Percentiles rank a stretch among this genome's conserved stretches.
phyloP scores from a whole-genome alignment of 2,113 vertebrate species.

The Carlito syrichta region DNA sequence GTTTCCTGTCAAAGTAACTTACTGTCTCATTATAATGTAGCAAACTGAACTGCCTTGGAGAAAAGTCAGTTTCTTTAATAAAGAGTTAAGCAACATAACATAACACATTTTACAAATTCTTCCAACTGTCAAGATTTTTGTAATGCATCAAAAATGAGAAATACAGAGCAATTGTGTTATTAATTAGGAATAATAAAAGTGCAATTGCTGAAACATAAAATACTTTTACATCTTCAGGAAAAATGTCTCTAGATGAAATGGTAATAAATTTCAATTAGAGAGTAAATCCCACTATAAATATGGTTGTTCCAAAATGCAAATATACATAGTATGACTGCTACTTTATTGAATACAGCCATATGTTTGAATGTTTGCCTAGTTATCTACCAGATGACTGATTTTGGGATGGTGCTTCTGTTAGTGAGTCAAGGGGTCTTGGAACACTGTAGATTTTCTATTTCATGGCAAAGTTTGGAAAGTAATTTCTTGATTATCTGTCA shows the following conservation, averaged over 20 bases:
- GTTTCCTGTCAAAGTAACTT: constrained; percentile 58
- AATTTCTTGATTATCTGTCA: neutral
- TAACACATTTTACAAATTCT: constrained; percentile 53
- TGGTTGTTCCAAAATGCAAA: constrained; percentile 1
- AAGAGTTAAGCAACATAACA: constrained; percentile 44
- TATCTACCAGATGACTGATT: neutral
- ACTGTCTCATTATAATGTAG: constrained; percentile 59
- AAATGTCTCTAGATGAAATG: constrained; percentile 14
- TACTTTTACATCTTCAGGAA: constrained; percentile 34
- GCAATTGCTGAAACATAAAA: constrained; percentile 54
- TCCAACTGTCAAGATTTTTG: constrained; percentile 47
- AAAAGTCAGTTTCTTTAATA: constrained; percentile 53
- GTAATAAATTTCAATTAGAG: constrained; percentile 57
- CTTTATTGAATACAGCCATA: neutral
- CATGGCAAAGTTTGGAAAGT: neutral
- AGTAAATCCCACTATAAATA: constrained; percentile 25
- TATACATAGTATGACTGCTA: neutral
- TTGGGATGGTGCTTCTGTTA: neutral
- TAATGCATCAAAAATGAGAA: constrained; percentile 48
- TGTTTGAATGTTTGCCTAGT: neutral
- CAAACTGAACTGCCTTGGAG: constrained; percentile 47
- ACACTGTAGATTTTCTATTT: neutral
- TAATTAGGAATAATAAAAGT: constrained; percentile 65
- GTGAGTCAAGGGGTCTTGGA: neutral
- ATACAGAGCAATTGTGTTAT: constrained; percentile 42